phyloP scores from a whole-genome alignment of 2,113 vertebrate genomes.

The Pleuronectes platessa region DNA sequence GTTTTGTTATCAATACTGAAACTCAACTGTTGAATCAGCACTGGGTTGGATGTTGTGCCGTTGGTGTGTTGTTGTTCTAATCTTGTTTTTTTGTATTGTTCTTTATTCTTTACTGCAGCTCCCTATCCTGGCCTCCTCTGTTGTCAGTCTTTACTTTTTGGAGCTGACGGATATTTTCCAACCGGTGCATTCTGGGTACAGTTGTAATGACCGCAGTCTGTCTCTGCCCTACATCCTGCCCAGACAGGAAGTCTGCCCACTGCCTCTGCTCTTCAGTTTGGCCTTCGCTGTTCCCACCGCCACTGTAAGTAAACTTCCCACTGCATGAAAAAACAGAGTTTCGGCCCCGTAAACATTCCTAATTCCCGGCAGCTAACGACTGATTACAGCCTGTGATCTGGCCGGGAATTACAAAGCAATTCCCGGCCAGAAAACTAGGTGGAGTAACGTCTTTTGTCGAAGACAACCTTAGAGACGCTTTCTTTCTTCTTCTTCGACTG shows the following conservation, averaged over 20 bases:
- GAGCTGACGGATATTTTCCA: constrained; percentile 97
- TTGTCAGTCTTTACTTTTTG: constrained; percentile 95
- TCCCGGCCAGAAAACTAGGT: no score
- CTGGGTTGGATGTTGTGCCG: not conserved
- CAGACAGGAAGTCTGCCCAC: constrained; percentile 89
- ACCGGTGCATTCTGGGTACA: constrained; percentile 94
- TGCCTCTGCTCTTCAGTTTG: constrained; percentile 94
- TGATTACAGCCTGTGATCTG: no score
- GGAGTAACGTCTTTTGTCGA: no score
- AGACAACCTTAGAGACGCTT: no score
- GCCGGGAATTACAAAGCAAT: no score
- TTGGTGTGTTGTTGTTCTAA: no score
- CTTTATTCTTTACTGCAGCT: constrained; percentile 76
- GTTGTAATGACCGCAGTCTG: constrained; percentile 93
- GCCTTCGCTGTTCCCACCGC: constrained; percentile 92
- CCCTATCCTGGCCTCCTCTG: constrained; percentile 93
- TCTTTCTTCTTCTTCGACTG: no score
- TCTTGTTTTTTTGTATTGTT: not conserved
- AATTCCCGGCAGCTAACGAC: no score
- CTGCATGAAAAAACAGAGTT: not conserved
- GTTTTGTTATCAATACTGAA: no score
- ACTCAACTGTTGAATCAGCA: not conserved
- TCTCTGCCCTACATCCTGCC: constrained; percentile 95
- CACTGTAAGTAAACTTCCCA: constrained; percentile 80
- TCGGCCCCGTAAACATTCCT: no score